Conservation (phyloP, 2,888 invertebrate genomes). For the Idaea biselata region DNA sequence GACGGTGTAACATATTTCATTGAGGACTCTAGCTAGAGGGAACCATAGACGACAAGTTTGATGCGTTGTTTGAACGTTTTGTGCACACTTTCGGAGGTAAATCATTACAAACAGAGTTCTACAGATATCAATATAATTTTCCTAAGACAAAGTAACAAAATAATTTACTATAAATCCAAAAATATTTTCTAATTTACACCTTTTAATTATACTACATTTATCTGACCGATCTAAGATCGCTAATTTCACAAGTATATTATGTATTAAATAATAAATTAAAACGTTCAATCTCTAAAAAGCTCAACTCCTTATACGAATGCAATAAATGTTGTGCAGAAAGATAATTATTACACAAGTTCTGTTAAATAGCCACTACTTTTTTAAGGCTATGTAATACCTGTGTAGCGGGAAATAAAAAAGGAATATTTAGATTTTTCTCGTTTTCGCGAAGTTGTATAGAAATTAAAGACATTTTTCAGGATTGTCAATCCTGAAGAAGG, state of each 20-base stretch:
- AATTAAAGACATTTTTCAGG: no score
- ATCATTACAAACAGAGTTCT: slow-evolving; percentile 24
- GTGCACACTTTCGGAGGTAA: slow-evolving; percentile 7
- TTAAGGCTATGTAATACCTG: neutral
- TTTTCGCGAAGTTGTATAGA: no score
- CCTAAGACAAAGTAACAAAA: slow-evolving; percentile 28
- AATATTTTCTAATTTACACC: slow-evolving; percentile 8
- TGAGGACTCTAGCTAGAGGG: no score
- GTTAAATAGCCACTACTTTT: neutral
- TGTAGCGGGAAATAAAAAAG: neutral
- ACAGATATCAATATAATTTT: slow-evolving; percentile 26
- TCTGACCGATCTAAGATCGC: neutral
- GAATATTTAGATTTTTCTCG: no score
- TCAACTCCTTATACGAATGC: slow-evolving; percentile 48
- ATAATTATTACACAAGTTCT: neutral
- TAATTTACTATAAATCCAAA: slow-evolving; percentile 26
- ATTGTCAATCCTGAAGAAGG: no score
- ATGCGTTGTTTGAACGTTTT: neutral
- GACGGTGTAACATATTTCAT: no score
- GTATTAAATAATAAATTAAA: slow-evolving; percentile 6
- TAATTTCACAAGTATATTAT: neutral
- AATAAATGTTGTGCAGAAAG: slow-evolving; percentile 38
- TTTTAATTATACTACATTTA: neutral
- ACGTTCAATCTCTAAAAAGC: slow-evolving; percentile 42
- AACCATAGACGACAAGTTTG: neutral